Conservation (phyloP, 2,113 vertebrate genomes). For the Varanus komodoensis region DNA sequence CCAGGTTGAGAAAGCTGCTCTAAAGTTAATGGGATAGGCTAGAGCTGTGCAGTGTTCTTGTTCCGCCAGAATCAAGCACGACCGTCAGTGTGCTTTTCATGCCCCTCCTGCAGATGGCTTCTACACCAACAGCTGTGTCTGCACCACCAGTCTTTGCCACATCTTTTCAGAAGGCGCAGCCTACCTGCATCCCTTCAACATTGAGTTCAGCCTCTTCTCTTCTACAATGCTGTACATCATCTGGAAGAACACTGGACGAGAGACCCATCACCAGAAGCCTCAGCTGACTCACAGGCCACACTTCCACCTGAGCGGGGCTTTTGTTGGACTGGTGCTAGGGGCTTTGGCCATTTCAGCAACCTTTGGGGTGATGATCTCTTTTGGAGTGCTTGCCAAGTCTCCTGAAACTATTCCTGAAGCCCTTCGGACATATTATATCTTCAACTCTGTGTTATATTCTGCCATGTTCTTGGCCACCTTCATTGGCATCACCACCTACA, state of each 20-base stretch:
- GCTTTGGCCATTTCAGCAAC: conserved; percentile 58
- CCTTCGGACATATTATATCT: conserved; percentile 57
- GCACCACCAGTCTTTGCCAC: conserved; percentile 55
- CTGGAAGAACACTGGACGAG: conserved; percentile 59
- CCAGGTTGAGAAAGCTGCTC: not conserved
- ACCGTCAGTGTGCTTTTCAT: not conserved
- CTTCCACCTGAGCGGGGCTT: conserved; percentile 49
- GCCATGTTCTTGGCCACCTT: conserved; percentile 57
- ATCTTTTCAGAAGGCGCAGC: conserved; percentile 54
- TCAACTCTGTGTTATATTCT: conserved; percentile 49
- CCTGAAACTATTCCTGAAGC: conserved; percentile 46
- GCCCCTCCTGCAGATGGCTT: not conserved
- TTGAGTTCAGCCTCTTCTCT: conserved; percentile 64
- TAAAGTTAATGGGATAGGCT: not conserved
- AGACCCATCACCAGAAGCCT: not conserved
- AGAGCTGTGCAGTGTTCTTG: not conserved
- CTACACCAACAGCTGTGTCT: conserved; percentile 47
- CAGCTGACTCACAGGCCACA: not conserved
- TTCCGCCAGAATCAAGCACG: not conserved
- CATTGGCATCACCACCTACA: conserved; percentile 42
- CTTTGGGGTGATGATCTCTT: conserved; percentile 59
- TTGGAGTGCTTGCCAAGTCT: conserved; percentile 55
- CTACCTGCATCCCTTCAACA: conserved; percentile 60
- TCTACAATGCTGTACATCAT: conserved; percentile 62
- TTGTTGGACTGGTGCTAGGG: conserved; percentile 54